Percentiles rank a stretch among this genome's conserved stretches.
Evolutionary conservation across 2,888 invertebrate genomes (phyloP).

Genomic region (Plemyria rubiginata): DNA sequence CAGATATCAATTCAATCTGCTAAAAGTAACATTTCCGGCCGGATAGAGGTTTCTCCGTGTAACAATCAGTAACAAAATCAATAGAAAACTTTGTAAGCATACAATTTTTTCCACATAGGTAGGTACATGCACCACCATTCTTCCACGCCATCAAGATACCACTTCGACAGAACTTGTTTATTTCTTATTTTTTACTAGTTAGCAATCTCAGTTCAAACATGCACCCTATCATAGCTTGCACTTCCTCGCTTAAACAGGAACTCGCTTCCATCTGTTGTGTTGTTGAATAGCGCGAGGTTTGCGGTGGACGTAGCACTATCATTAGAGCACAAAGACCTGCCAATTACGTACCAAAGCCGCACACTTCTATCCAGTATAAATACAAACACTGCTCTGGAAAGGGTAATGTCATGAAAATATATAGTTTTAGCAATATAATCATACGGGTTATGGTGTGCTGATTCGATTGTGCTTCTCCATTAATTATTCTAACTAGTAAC

Average conservation of each 20-base stretch:
- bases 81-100: no score
- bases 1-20: conserved; percentile 38
- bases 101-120: no score
- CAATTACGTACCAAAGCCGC: conserved; percentile 64
- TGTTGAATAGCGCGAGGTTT: conserved; percentile 54
- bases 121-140: no score
- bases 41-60: no score
- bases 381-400: conserved; percentile 53
- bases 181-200: no score
- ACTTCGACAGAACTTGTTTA: no score
- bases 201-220: not conserved
- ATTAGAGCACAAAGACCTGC: conserved; percentile 61
- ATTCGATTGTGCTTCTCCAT: conserved; percentile 36
- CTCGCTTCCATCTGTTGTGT: conserved; percentile 41
- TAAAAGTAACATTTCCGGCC: conserved; percentile 37
- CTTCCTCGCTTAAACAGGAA: conserved; percentile 29
- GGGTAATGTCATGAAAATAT: conserved; percentile 51
- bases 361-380: conserved; percentile 57
- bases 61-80: no score
- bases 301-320: conserved; percentile 54
- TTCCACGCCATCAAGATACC: no score
- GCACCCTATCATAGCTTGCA: not conserved
- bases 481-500: conserved; percentile 34
- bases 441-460: conserved; percentile 46
- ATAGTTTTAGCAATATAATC: conserved; percentile 50